Conservation (phyloP, 1,140 invertebrate species). For the Campoletis sonorensis region DNA sequence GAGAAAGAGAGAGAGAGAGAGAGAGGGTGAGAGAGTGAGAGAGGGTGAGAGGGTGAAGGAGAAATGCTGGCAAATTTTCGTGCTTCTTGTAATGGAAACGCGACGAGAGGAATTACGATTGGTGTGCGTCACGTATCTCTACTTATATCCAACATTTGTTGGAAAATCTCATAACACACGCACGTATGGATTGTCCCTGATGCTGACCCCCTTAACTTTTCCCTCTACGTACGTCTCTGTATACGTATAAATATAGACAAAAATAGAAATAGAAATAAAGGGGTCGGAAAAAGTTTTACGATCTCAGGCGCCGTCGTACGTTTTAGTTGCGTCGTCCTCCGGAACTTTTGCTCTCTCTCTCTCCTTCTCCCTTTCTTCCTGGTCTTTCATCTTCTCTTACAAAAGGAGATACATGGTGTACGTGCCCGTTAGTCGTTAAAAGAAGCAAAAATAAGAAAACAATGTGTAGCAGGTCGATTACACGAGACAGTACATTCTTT, state of each 20-base stretch:
- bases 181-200: not conserved
- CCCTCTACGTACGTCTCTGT: not conserved
- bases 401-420: constrained; percentile 12
- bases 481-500: not conserved
- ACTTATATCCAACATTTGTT: not conserved
- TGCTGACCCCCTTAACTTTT: constrained; percentile 37
- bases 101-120: not conserved
- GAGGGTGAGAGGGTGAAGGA: not conserved
- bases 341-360: not conserved
- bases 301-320: constrained; percentile 34
- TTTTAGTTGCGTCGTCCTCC: constrained; percentile 15
- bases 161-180: not conserved
- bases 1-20: not conserved
- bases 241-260: not conserved
- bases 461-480: not conserved
- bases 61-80: not conserved
- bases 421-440: not conserved
- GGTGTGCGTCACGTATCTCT: constrained; percentile 22
- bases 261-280: not conserved
- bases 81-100: not conserved
- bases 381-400: not conserved
- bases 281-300: constrained; percentile 35
- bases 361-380: not conserved
- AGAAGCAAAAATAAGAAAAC: not conserved
- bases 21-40: too few species aligned